These are phyloP conservation scores for Dasypogon diadema DNA, from an alignment of 2,888 invertebrate genomes.

Conservation along the genomic window DNA sequence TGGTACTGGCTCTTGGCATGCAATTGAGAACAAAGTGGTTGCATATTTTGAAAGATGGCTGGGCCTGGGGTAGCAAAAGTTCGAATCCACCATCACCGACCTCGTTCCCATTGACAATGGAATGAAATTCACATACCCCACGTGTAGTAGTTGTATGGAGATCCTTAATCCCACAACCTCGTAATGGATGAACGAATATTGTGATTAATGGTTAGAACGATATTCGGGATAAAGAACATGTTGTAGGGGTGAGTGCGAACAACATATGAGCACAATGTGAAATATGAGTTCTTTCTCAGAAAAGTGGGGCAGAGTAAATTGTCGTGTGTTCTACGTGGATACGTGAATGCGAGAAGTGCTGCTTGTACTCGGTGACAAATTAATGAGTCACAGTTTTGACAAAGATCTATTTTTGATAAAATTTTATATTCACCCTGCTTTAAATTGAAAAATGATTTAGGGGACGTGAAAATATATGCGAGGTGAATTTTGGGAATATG, in stretches of 20 bases:
- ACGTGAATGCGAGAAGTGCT: not conserved
- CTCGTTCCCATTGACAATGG: not conserved
- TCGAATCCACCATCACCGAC: not conserved
- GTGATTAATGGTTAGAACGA: constrained; percentile 15
- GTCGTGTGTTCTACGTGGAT: not conserved
- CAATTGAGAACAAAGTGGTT: not conserved
- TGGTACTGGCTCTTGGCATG: not conserved
- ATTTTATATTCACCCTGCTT: not conserved
- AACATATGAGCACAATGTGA: not conserved
- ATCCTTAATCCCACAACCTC: not conserved
- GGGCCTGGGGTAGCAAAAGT: not conserved
- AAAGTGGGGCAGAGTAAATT: not conserved
- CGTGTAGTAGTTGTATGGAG: not conserved
- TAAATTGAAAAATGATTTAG: not conserved
- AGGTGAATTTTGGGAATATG: too few species aligned
- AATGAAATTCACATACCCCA: not conserved
- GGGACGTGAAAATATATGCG: too few species aligned
- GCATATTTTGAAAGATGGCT: not conserved
- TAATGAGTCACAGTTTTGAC: not conserved
- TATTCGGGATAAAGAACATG: constrained; percentile 8
- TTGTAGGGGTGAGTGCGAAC: not conserved
- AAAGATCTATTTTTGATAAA: not conserved
- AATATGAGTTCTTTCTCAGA: not conserved
- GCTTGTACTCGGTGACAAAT: not conserved
- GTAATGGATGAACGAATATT: constrained; percentile 26